phyloP scores from a whole-genome alignment of 1,140 invertebrate genomes.

The Brachionus calyciflorus region DNA sequence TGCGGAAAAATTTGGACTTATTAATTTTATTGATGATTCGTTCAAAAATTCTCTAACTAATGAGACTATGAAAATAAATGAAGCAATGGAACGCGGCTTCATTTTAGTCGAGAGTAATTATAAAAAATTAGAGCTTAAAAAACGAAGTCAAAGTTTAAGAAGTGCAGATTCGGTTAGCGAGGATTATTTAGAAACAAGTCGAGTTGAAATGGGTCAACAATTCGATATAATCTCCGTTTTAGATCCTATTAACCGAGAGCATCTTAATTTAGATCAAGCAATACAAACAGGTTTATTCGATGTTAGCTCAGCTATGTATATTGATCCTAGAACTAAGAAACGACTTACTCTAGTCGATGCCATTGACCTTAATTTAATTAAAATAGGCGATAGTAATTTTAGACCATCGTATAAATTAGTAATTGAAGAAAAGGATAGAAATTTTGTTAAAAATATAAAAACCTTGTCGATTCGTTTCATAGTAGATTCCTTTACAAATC shows the following conservation, averaged over 20 bases:
- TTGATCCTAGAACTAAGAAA: neutral
- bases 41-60: slow-evolving; percentile 30
- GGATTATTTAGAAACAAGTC: neutral
- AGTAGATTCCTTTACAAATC: slow-evolving; percentile 21
- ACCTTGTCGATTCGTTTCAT: neutral
- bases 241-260: neutral
- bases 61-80: neutral
- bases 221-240: slow-evolving; percentile 18
- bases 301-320: neutral
- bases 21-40: neutral
- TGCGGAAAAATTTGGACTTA: slow-evolving; percentile 7
- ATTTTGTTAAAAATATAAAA: slow-evolving; percentile 32
- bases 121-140: neutral
- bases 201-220: neutral
- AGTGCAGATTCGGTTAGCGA: neutral
- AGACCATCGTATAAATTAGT: slow-evolving; percentile 5
- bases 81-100: neutral
- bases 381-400: slow-evolving; percentile 38
- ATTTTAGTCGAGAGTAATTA: slow-evolving; percentile 30
- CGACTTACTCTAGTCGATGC: slow-evolving; percentile 21
- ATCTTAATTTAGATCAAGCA: neutral
- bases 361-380: slow-evolving; percentile 14
- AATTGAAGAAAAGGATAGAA: slow-evolving; percentile 30
- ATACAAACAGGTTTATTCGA: slow-evolving; percentile 14
- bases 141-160: neutral